A percentile compares a stretch with the other conserved stretches of the same genome.
Conservation (phyloP, 2,888 invertebrate species). For the Scrobipalpa atriplicella region DNA sequence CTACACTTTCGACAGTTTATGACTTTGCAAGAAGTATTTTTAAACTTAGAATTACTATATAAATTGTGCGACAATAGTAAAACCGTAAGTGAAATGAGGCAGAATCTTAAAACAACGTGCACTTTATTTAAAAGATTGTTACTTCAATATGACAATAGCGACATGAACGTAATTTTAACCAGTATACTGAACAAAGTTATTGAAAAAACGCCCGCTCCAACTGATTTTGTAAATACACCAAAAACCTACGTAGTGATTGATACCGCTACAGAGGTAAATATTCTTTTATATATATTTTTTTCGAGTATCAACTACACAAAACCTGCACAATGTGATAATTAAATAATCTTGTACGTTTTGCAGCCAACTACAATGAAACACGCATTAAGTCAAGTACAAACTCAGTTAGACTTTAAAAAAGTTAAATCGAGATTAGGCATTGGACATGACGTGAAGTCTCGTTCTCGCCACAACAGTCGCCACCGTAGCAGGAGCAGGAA, state of each 20-base stretch:
- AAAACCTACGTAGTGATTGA: conserved; percentile 47
- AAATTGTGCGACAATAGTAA: conserved; percentile 51
- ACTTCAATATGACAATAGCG: conserved; percentile 63
- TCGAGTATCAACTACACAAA: not conserved
- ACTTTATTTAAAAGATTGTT: conserved; percentile 59
- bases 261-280: conserved; percentile 60
- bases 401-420: not conserved
- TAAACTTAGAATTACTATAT: conserved; percentile 60
- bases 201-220: conserved; percentile 44
- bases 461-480: not conserved
- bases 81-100: conserved; percentile 52
- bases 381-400: not conserved
- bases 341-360: not conserved
- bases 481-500: not conserved
- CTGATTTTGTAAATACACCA: conserved; percentile 37
- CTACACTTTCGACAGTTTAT: conserved; percentile 57
- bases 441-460: not conserved
- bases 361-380: not conserved
- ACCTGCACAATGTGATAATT: not conserved
- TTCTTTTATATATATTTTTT: not conserved
- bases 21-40: conserved; percentile 62
- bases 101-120: conserved; percentile 52
- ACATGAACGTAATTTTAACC: conserved; percentile 64
- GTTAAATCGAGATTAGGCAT: not conserved
- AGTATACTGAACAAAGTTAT: conserved; percentile 64